Evolutionary conservation across 2,113 vertebrate genomes (phyloP).

Genomic region (Lepidothrix coronata): DNA sequence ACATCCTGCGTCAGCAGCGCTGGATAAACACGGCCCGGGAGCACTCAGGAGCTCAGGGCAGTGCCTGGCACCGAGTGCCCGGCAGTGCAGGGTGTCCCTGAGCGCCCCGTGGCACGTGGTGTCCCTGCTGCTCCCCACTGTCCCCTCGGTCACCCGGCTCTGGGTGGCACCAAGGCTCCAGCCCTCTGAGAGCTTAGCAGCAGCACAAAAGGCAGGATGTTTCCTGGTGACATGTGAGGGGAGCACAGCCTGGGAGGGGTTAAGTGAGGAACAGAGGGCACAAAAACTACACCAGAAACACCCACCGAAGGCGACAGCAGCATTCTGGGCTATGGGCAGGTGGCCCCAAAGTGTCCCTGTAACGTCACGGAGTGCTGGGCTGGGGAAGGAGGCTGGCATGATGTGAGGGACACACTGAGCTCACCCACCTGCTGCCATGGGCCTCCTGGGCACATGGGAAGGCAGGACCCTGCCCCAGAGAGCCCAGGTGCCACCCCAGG

Average conservation of each 20-base stretch:
- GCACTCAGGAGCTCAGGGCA: neutral
- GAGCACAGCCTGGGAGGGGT: neutral
- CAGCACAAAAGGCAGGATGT: neutral
- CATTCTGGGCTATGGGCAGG: neutral
- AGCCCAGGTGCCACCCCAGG: neutral
- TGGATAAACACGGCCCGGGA: neutral
- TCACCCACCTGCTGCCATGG: neutral
- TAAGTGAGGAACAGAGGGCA: neutral
- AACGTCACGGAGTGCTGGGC: accelerated
- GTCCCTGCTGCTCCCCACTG: neutral
- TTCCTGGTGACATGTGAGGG: accelerated
- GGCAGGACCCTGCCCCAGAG: neutral
- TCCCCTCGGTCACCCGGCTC: neutral
- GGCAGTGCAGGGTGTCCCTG: neutral
- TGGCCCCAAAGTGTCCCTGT: neutral
- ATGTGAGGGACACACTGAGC: neutral
- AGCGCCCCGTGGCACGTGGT: accelerated
- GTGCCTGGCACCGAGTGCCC: neutral
- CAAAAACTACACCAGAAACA: neutral
- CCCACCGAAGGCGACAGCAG: neutral
- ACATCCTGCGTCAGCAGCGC: neutral
- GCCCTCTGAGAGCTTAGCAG: accelerated
- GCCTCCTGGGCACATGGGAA: neutral
- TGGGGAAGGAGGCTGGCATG: neutral
- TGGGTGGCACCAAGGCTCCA: neutral